Conservation (phyloP, 1,140 invertebrate species). For the Drosophila ogumai region DNA sequence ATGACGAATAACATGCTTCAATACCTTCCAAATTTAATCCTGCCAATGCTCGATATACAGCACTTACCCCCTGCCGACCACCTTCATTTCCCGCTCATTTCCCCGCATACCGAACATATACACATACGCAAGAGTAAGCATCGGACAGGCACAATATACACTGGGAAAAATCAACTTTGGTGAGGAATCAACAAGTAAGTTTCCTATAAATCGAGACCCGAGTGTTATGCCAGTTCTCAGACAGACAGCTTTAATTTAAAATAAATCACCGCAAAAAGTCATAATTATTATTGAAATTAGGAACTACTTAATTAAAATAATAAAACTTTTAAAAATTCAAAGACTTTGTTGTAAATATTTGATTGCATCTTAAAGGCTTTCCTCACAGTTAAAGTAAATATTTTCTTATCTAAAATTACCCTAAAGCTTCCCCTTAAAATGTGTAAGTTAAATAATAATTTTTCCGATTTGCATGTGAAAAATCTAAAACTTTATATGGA, state of each 20-base stretch:
- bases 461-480: no score
- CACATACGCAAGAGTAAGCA: conserved; percentile 32
- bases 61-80: conserved; percentile 20
- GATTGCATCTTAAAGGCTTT: not conserved
- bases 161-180: not conserved
- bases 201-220: not conserved
- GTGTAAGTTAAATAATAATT: no score
- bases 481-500: no score
- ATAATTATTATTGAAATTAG: not conserved
- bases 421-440: not conserved
- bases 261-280: not conserved
- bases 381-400: no score
- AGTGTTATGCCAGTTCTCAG: not conserved
- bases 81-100: conserved; percentile 35
- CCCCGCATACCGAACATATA: conserved; percentile 31
- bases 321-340: not conserved
- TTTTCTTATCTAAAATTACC: no score
- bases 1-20: conserved; percentile 84
- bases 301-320: not conserved
- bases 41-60: conserved; percentile 61
- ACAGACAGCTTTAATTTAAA: not conserved
- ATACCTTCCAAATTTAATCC: conserved; percentile 83
- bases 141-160: conserved; percentile 22
- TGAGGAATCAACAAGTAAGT: conserved; percentile 1
- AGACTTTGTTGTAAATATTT: not conserved